Conservation (phyloP, 2,797 vertebrate species). For the Argentina silus region DNA sequence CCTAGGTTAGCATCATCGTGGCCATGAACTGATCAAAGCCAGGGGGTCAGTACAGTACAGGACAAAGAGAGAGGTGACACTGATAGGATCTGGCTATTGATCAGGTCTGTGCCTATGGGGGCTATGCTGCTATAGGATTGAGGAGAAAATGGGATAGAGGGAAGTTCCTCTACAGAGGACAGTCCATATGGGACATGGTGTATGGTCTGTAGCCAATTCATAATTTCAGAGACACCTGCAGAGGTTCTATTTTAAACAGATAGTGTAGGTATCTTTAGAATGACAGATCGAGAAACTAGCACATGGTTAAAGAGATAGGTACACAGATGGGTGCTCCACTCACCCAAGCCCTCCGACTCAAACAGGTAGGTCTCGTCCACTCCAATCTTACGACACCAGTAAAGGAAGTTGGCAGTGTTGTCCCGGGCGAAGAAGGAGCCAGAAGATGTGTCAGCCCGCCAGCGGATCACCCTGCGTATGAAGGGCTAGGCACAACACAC, state of each 20-base stretch:
- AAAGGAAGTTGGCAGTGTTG: slow-evolving; percentile 96
- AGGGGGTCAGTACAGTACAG: background rate
- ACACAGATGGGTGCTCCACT: slow-evolving; percentile 46
- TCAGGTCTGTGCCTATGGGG: background rate
- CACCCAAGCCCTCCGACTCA: slow-evolving; percentile 98
- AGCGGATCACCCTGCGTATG: slow-evolving; percentile 89
- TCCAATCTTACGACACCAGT: slow-evolving; percentile 96
- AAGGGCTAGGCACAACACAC: slow-evolving; percentile 73
- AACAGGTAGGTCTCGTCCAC: slow-evolving; percentile 94
- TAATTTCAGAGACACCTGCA: background rate
- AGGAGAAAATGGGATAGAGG: background rate
- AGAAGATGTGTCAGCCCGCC: slow-evolving; percentile 88
- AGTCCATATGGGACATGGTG: no score
- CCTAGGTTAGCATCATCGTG: background rate
- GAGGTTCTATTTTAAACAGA: background rate
- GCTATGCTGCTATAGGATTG: background rate
- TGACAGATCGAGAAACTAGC: no score
- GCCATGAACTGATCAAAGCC: background rate
- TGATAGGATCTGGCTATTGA: no score
- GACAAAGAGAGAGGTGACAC: background rate
- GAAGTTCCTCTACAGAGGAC: background rate
- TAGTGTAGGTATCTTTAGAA: no score
- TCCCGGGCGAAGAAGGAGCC: slow-evolving; percentile 97
- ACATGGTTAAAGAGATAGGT: background rate
- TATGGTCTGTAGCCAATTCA: background rate